A percentile compares a stretch with the other conserved stretches of the same genome.
Evolutionary conservation across 1,140 invertebrate species (phyloP).

Genomic region (Bursaphelenchus mucronatus): DNA sequence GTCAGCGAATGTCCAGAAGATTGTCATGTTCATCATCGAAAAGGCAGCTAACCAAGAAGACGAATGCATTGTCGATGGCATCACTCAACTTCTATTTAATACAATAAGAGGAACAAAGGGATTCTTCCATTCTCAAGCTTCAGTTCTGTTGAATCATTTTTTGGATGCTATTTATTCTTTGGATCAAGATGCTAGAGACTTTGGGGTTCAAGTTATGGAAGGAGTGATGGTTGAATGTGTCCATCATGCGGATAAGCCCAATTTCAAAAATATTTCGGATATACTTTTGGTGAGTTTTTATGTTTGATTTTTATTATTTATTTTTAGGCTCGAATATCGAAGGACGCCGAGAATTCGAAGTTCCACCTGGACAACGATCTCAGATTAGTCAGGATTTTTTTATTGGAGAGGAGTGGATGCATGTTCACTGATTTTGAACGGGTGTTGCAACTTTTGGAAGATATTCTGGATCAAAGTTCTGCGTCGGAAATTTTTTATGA

Average conservation of each 20-base stretch:
- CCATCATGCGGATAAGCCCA: slow-evolving; percentile 1
- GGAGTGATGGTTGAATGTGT: slow-evolving; percentile 21
- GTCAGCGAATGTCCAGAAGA: slow-evolving; percentile 16
- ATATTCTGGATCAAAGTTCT: not conserved
- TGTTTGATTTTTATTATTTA: slow-evolving; percentile 1
- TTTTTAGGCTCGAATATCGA: slow-evolving; percentile 14
- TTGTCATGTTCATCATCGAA: slow-evolving; percentile 21
- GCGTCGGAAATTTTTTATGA: not conserved
- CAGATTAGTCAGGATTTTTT: slow-evolving; percentile 2
- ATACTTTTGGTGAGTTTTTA: slow-evolving; percentile 3
- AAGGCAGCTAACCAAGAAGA: slow-evolving; percentile 9
- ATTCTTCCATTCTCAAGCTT: slow-evolving; percentile 23
- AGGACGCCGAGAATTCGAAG: slow-evolving; percentile 16
- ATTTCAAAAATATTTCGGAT: slow-evolving; percentile 10
- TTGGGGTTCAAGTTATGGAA: slow-evolving; percentile 15
- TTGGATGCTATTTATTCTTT: slow-evolving; percentile 27
- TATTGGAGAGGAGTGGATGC: not conserved
- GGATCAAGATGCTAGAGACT: not conserved
- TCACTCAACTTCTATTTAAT: slow-evolving; percentile 24
- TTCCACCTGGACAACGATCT: not conserved
- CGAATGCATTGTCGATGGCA: slow-evolving; percentile 23
- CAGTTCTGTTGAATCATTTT: slow-evolving; percentile 16
- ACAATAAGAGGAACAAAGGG: slow-evolving; percentile 23
- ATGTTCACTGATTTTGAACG: slow-evolving; percentile 1
- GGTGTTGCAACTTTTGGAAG: not conserved